Percentiles rank a stretch among this genome's conserved stretches.
Conservation (phyloP, 2,797 vertebrate genomes). For the Malurus leucopterus region DNA sequence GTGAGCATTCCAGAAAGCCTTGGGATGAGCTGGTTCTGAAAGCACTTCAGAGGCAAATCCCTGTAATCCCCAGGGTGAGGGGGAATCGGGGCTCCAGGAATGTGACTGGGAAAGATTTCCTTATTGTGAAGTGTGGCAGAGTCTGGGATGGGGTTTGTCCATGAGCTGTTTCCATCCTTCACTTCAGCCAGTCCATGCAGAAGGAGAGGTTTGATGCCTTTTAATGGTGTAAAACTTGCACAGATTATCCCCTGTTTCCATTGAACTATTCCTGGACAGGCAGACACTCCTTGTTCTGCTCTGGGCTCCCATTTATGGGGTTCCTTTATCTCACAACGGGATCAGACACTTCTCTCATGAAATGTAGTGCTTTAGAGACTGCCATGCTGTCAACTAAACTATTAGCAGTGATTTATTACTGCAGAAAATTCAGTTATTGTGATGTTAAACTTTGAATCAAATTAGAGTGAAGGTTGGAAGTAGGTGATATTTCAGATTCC, state of each 20-base stretch:
- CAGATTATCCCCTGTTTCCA: background rate
- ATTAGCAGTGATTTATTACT: background rate
- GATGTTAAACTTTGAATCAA: background rate
- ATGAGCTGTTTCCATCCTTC: background rate
- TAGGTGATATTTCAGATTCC: background rate
- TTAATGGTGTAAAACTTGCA: accelerated
- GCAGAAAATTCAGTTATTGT: background rate
- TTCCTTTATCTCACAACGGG: background rate
- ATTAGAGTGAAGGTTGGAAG: background rate
- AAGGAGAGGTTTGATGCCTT: accelerated
- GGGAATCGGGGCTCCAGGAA: background rate
- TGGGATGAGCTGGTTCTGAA: background rate
- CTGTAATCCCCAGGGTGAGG: background rate
- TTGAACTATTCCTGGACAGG: background rate
- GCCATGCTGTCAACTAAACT: background rate
- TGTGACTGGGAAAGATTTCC: background rate
- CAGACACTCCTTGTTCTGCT: background rate
- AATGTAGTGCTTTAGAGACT: background rate
- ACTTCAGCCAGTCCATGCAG: background rate
- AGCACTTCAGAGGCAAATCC: background rate
- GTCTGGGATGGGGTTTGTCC: too few relatives aligned
- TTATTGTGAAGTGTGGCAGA: accelerated
- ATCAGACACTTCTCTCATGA: accelerated
- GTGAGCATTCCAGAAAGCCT: background rate
- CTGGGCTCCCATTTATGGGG: background rate